Evolutionary conservation across 2,888 invertebrate species (phyloP), one percentile per base, ranked within the genome.

Genomic region (Scaptomyza parva): DNA sequence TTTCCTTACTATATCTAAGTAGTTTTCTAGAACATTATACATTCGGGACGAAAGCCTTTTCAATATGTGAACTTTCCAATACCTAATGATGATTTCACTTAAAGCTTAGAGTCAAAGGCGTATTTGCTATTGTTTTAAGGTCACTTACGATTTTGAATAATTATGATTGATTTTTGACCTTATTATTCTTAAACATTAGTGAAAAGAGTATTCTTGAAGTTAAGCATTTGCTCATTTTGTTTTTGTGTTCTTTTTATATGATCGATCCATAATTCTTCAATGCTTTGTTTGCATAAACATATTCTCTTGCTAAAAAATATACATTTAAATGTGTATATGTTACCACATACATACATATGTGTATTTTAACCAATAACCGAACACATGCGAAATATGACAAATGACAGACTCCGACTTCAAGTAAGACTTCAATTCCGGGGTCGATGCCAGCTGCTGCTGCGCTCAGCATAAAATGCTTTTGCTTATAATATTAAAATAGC

Each of bases 401-500:
- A 76, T 76, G 65, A 65, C 67, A 65, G 58, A 57, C 51, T 39
- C 63, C 47, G 33, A 44, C 35, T 52, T 9, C 52, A 33, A 33
- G 37, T 44, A n/a, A 8, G n/a, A 51, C 41, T 54, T 17, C 22
- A 5, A 37, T 20, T 72, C 14, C 43, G 9, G n/a, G 28, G 22
- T 40, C 20, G 37, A 50, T 70, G 70, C 45, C 73, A 55, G 72
- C 76, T 76, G 72, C 76, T 72, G 75, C 75, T 65, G 74, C 54
- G 78, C 66, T 81, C 81, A 81, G 87, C 82, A 86, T 53, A 86
- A 86, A 86, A 82, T 82, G 75, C 82, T 87, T 70, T 82, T 76
- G 86, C 85, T 83, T 81, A 75, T 84, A 87, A 87, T 83, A 87
- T 85, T 87, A 81, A 83, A 83, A 83, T 85, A 71, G 71, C 88